These are phyloP conservation scores for Machimus atricapillus DNA, from an alignment of 2,888 invertebrate genomes.

Conservation along the genomic window DNA sequence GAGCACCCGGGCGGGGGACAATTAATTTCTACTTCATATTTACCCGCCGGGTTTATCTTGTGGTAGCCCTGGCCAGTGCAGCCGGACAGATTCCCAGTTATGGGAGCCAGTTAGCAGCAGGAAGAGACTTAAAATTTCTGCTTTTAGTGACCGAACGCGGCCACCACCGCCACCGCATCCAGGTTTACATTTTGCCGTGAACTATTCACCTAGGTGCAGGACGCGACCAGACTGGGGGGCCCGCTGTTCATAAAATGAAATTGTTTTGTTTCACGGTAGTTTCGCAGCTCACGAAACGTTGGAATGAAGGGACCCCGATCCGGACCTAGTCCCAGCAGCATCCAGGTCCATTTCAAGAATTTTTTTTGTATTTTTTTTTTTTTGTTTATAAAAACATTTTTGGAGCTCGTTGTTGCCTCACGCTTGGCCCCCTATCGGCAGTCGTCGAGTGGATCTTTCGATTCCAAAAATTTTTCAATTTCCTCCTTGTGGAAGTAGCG, in stretches of 20 bases:
- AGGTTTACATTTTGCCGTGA: constrained; percentile 11
- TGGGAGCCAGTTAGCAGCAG: not conserved
- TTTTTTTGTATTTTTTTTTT: too few relatives aligned
- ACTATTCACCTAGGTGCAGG: constrained; percentile 8
- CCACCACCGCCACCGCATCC: not conserved
- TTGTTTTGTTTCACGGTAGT: constrained; percentile 17
- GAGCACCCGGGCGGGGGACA: not conserved
- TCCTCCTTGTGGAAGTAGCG: not conserved
- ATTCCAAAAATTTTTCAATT: not conserved
- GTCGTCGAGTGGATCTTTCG: not conserved
- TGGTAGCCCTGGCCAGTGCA: not conserved
- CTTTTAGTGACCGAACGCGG: constrained; percentile 9
- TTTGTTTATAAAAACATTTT: not conserved
- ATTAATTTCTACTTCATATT: constrained; percentile 38
- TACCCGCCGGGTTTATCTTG: constrained; percentile 29
- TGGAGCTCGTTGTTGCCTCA: not conserved
- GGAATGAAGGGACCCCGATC: not conserved
- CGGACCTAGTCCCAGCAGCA: not conserved
- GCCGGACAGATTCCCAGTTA: not conserved
- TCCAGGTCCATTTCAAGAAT: not conserved
- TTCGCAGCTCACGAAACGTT: not conserved
- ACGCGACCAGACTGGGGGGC: not conserved
- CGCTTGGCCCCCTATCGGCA: not conserved
- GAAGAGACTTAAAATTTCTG: constrained; percentile 18
- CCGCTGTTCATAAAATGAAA: constrained; percentile 10